Base-by-base conservation (phyloP, 2,888 invertebrate species). In the Mythimna vitellina region DNA sequence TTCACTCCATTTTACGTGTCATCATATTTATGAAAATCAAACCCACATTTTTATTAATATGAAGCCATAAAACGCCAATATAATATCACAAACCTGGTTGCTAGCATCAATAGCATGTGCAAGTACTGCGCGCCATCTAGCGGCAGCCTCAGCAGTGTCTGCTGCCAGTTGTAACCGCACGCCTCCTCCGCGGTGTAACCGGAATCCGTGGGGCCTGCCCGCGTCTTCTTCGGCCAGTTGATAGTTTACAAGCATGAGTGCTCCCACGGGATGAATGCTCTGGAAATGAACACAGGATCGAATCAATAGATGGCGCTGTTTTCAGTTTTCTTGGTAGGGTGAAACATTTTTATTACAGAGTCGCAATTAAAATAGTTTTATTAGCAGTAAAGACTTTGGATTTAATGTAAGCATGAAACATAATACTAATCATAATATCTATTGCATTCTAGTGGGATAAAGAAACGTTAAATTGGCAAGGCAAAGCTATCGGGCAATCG, bases 191-290 rank as follows among this genome's bases (percentile, higher is more conserved):
- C 97, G 97, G 89, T 97, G 97, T 80, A 98, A 95, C 82, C 97
- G 96, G 88, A 98, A 98, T 73, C 97, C 97, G 90, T 98, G 97
- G 6, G 97, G 96, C 79, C 97, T 96, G n/a, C 97, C 97, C 17
- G 95, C 96, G 35, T 97, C 97, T 78, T 97, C 98, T 61, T 97
- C 97, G 6, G 95, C 94, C 12, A 99, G 97, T 76, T 97, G 97
- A 92, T 98, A 99, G 91, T 98, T 98, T 58, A 98, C 97, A 78
- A 99, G 96, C 96, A 98, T 98, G 82, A 99, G 97, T 22, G 99
- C 99, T 78, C 99, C 99, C 58, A 99, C 98, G 71, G 99, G 99
- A 92, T 98, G 98, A 76, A 97, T 97, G 89, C 98, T 98, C 98
- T 98, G 89, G 17, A 90, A 91, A n/a, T 7, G 12, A 71, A 56